Evolutionary conservation across 2,113 vertebrate genomes (phyloP).

Genomic region (Brachionichthys hirsutus): DNA sequence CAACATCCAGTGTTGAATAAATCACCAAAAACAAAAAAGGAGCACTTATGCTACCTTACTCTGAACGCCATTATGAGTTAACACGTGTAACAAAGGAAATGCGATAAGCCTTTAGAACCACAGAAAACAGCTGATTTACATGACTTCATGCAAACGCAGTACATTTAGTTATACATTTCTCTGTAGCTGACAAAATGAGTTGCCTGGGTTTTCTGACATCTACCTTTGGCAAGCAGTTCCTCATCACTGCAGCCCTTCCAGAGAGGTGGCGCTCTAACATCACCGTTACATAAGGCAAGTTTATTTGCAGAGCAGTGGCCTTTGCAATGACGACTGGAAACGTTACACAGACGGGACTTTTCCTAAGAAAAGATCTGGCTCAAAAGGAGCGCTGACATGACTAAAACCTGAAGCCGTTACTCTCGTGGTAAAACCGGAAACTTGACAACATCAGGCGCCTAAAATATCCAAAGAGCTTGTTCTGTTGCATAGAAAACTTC

Average conservation of each 20-base stretch:
- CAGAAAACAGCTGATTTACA: constrained; percentile 37
- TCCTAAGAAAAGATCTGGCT: constrained; percentile 50
- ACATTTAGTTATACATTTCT: constrained; percentile 19
- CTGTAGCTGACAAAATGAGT: constrained; percentile 19
- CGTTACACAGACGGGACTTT: constrained; percentile 25
- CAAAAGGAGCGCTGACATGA: constrained; percentile 59
- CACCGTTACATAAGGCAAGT: constrained; percentile 22
- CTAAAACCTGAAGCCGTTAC: constrained; percentile 41
- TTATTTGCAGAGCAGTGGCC: constrained; percentile 36
- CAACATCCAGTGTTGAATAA: constrained; percentile 76
- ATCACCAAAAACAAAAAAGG: constrained; percentile 42
- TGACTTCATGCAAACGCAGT: constrained; percentile 39
- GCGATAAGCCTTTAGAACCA: constrained; percentile 16
- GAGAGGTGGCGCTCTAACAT: constrained; percentile 25
- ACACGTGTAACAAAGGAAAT: constrained; percentile 27
- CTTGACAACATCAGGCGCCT: constrained; percentile 42
- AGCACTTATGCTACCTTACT: constrained; percentile 31
- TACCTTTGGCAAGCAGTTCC: constrained; percentile 69
- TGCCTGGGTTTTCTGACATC: constrained; percentile 46
- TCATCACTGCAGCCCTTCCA: constrained; percentile 46
- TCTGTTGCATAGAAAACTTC: constrained; percentile 79
- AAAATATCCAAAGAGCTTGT: constrained; percentile 53
- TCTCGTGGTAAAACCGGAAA: constrained; percentile 29
- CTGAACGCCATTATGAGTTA: constrained; percentile 15
- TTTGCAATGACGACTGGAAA: constrained; percentile 26